phyloP scores from a whole-genome alignment of 2,113 vertebrate species.

The Monarcha castaneiventris region DNA sequence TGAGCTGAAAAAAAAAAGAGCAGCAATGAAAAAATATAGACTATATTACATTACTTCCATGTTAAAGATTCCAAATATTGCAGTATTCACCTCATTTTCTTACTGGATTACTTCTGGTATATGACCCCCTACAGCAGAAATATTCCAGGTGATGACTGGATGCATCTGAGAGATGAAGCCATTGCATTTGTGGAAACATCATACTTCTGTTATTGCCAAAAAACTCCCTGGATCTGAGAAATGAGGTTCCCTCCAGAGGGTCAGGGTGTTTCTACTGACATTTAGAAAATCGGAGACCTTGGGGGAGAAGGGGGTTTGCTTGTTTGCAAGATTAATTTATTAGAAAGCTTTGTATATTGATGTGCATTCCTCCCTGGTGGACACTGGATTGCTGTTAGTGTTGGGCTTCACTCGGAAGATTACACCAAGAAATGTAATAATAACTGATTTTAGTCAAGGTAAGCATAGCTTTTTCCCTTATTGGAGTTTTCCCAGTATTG shows the following conservation, averaged over 20 bases:
- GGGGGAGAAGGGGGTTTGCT: rapidly evolving
- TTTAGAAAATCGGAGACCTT: not conserved
- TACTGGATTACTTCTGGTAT: not conserved
- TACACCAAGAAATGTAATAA: not conserved
- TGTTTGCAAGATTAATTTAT: not conserved
- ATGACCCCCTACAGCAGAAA: not conserved
- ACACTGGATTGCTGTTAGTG: not conserved
- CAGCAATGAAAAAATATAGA: not conserved
- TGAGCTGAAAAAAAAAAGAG: not conserved
- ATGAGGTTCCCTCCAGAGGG: not conserved
- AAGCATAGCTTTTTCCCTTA: not conserved
- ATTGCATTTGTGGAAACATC: not conserved
- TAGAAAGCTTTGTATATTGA: not conserved
- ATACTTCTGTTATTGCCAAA: not conserved
- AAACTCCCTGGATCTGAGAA: not conserved
- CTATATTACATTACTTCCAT: not conserved
- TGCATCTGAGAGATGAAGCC: not conserved
- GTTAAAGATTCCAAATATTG: not conserved
- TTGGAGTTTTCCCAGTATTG: not conserved
- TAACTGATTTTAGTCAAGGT: not conserved
- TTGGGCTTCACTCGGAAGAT: not conserved
- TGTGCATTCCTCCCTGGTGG: not conserved
- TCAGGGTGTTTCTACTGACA: rapidly evolving
- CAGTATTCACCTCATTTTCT: not conserved
- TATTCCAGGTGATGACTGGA: not conserved